phyloP scores from a whole-genome alignment of 2,888 invertebrate genomes.

The Callimorpha dominula region DNA sequence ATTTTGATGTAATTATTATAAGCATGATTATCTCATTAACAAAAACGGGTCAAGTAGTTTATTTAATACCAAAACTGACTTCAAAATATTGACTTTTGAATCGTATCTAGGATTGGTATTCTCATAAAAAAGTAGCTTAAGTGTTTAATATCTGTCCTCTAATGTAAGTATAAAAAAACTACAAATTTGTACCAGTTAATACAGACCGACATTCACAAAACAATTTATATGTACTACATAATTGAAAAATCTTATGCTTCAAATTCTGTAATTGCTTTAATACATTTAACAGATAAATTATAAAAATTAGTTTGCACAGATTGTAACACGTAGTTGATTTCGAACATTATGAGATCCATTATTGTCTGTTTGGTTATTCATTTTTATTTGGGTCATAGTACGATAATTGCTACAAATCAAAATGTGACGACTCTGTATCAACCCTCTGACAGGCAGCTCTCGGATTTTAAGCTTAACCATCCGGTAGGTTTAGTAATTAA shows the following conservation, averaged over 20 bases:
- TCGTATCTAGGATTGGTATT: too few relatives aligned
- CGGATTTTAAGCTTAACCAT: not conserved
- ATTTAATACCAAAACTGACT: too few relatives aligned
- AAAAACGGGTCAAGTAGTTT: too few relatives aligned
- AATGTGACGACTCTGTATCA: not conserved
- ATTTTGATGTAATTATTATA: too few relatives aligned
- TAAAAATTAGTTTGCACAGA: not conserved
- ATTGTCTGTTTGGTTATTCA: not conserved
- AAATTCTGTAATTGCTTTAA: not conserved
- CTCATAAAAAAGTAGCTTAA: too few relatives aligned
- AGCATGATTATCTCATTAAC: too few relatives aligned
- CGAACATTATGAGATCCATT: not conserved
- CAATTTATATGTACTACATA: not conserved
- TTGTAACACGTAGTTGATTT: not conserved
- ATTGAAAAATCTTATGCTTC: not conserved
- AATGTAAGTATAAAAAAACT: too few relatives aligned
- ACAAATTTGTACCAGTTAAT: not conserved
- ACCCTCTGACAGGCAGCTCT: not conserved
- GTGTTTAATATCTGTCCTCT: too few relatives aligned
- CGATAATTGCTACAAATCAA: not conserved
- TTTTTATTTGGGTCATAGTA: not conserved
- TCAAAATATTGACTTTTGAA: too few relatives aligned
- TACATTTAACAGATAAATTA: not conserved
- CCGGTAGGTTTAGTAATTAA: not conserved
- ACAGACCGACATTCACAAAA: not conserved